Evolutionary conservation across 2,888 invertebrate genomes (phyloP).

Genomic region (Folsomia manolachei): DNA sequence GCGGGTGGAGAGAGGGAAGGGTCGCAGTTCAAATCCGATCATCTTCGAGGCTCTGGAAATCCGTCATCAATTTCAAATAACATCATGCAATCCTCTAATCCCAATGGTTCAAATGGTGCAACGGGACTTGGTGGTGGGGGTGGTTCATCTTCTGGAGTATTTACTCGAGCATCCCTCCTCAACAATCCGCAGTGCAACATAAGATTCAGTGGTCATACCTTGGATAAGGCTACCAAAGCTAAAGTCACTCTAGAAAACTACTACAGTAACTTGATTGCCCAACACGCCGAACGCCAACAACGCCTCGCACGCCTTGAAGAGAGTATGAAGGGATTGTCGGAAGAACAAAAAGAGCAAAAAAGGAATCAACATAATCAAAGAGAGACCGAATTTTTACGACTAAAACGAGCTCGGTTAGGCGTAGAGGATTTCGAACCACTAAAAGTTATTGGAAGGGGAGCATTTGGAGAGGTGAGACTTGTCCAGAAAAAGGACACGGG

Average conservation of each 20-base stretch:
- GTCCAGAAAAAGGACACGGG: conserved; percentile 99
- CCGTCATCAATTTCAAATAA: conserved; percentile 12
- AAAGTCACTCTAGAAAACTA: conserved; percentile 98
- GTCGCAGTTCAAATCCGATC: conserved; percentile 33
- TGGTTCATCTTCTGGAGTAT: conserved; percentile 14
- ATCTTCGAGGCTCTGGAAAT: conserved; percentile 25
- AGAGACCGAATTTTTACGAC: conserved; percentile 95
- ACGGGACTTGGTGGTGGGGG: background rate
- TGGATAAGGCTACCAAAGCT: conserved; percentile 98
- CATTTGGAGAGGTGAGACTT: conserved; percentile 90
- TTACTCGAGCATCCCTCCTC: conserved; percentile 36
- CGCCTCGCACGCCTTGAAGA: conserved; percentile 89
- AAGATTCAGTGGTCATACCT: conserved; percentile 93
- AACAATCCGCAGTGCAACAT: conserved; percentile 63
- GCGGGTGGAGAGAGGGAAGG: conserved; percentile 43
- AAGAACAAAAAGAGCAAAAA: conserved; percentile 91
- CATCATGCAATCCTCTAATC: conserved; percentile 16
- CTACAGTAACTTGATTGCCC: conserved; percentile 96
- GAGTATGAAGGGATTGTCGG: conserved; percentile 86
- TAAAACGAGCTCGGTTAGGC: conserved; percentile 91
- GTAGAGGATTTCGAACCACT: conserved; percentile 98
- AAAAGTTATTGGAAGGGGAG: conserved; percentile 87
- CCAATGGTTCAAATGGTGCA: conserved; percentile 6
- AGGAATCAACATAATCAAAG: conserved; percentile 94
- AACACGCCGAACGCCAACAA: conserved; percentile 95